phyloP scores from a whole-genome alignment of 1,140 invertebrate genomes.

The Caenorhabditis inopinata region DNA sequence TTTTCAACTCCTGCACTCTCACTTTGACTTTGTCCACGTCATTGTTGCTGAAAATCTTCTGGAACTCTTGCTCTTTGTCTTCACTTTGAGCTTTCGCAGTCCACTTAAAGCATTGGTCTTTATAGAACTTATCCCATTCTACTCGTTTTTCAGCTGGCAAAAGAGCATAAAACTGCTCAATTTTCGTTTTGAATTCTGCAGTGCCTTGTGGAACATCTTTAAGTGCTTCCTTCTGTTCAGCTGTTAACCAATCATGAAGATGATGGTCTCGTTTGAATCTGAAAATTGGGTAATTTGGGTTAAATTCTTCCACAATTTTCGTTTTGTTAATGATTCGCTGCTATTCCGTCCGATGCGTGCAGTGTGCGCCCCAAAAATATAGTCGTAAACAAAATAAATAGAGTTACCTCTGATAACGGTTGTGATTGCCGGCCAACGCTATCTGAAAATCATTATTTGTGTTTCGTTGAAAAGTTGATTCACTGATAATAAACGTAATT shows the following conservation, averaged over 20 bases:
- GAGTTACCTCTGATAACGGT: neutral
- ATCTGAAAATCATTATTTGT: neutral
- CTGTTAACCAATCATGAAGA: slow-evolving; percentile 31
- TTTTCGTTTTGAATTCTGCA: slow-evolving; percentile 15
- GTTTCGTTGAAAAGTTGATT: neutral
- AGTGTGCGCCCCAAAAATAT: too few species aligned
- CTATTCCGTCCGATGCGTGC: too few species aligned
- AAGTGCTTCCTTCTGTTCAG: slow-evolving; percentile 21
- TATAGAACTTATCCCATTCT: slow-evolving; percentile 29
- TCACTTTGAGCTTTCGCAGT: neutral
- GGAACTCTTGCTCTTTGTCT: neutral
- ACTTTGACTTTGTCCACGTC: neutral
- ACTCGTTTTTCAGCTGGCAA: neutral
- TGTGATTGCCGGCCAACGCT: slow-evolving; percentile 17
- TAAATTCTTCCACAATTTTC: neutral
- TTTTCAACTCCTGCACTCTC: slow-evolving; percentile 3
- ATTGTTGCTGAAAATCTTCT: neutral
- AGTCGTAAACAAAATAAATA: slow-evolving; percentile 19
- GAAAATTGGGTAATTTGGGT: neutral
- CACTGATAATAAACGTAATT: neutral
- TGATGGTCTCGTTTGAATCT: neutral
- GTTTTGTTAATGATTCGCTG: too few species aligned
- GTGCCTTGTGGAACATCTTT: neutral
- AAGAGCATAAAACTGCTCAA: neutral
- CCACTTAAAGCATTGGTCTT: neutral